These are phyloP conservation scores for Aramus guarauna DNA, from an alignment of 2,113 vertebrate genomes.

Conservation along the genomic window DNA sequence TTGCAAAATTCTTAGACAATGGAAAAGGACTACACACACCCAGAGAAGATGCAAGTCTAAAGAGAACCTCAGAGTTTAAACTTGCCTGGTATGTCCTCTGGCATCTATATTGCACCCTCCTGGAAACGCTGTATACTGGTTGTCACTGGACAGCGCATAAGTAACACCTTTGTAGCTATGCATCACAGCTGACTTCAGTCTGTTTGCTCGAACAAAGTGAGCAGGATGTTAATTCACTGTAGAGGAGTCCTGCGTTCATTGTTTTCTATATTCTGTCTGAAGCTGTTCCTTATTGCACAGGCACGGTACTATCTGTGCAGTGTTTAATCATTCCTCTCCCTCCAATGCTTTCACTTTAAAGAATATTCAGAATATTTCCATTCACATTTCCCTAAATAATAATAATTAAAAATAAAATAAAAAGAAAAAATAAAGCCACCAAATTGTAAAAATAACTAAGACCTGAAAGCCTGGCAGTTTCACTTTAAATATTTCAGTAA, in stretches of 20 bases:
- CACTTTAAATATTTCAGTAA: background rate
- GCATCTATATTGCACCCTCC: too few relatives aligned
- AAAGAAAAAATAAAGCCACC: background rate
- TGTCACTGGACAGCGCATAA: too few relatives aligned
- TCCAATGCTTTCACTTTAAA: background rate
- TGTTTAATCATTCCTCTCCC: background rate
- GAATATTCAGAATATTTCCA: background rate
- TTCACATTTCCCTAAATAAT: background rate
- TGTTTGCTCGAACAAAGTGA: background rate
- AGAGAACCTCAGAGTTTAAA: background rate
- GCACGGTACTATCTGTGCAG: accelerated
- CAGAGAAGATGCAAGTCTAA: background rate
- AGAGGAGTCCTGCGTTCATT: accelerated
- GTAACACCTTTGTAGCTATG: background rate
- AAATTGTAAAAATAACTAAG: background rate
- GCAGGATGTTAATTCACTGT: background rate
- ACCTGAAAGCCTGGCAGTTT: background rate
- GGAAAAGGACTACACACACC: background rate
- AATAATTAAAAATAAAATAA: background rate
- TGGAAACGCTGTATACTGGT: too few relatives aligned
- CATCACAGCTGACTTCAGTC: background rate
- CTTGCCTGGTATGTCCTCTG: too few relatives aligned
- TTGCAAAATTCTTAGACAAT: background rate
- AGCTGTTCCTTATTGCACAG: background rate
- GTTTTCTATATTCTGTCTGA: background rate